Evolutionary conservation across 2,797 vertebrate genomes (phyloP), one percentile per base, ranked within the genome.

Genomic region (Phataginus tricuspis): DNA sequence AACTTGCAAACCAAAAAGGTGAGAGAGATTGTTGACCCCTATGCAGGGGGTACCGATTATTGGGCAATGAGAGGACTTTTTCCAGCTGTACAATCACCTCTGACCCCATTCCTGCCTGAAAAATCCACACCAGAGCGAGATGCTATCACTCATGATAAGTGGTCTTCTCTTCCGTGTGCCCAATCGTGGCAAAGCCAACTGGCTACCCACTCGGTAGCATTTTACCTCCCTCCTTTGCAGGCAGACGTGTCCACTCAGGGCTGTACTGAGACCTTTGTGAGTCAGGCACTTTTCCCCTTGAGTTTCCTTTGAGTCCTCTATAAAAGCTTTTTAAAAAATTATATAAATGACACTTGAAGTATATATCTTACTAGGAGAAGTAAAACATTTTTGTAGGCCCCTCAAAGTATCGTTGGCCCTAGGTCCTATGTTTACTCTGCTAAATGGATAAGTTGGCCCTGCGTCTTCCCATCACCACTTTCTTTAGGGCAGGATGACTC

Each of bases 81-180:
- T 13, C 49, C n/a, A 57, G 15, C 39, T 10, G 0, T 29, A 14
- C 10, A 37, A 5, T 21, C 37, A 31, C n/a, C 7, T 9, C 16
- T 19, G 0, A 5, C 49, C 66, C 59, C 11, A 3, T 69, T 83
- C 23, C n/a, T 82, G 29, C 84, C 53, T 31, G 23, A 31, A 77
- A 39, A 45, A 19, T 8, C 21, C 61, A 3, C 0, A 19, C 45
- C 12, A 4, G 5, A 14, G 11, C 4, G 12, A 51, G 15, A 29
- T 16, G 0, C 45, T 16, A 0, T 51, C 25, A 3, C 39, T 0
- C 1, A 9, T 3, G 21, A 18, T 31, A 23, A 4, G 45, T 8
- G 13, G 31, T 23, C 66, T 59, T 16, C 19, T 11, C 7, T 16
- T 37, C 45, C 1, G 1, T 4, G 59, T 19, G 42, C 7, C 3